phyloP scores from a whole-genome alignment of 2,797 vertebrate genomes.

The Anableps anableps region DNA sequence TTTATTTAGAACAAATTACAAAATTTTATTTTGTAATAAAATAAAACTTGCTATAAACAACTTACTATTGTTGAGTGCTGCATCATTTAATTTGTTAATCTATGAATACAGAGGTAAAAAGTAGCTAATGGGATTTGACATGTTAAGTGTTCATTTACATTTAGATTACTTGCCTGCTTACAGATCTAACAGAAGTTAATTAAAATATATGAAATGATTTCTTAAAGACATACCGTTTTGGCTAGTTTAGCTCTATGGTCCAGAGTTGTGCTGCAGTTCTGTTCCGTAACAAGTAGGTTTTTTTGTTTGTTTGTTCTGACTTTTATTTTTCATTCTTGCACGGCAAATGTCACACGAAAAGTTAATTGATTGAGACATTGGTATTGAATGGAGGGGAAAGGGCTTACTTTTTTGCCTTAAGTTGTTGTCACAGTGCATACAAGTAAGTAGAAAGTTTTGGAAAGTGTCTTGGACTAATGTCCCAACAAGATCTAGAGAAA shows the following conservation, averaged over 20 bases:
- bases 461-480: too few species aligned
- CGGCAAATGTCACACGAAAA: not conserved
- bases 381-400: constrained; percentile 57
- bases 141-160: not conserved
- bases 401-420: too few species aligned
- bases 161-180: not conserved
- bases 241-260: constrained; percentile 41
- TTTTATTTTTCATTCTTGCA: constrained; percentile 50
- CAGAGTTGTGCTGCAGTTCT: constrained; percentile 59
- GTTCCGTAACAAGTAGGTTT: constrained; percentile 56
- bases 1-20: too few species aligned
- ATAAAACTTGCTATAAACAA: too few species aligned
- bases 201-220: constrained; percentile 40
- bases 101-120: too few species aligned
- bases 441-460: too few species aligned
- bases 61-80: too few species aligned
- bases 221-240: constrained; percentile 16
- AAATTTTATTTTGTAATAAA: too few species aligned
- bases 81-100: too few species aligned
- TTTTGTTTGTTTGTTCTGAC: constrained; percentile 2
- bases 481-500: too few species aligned
- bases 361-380: constrained; percentile 26
- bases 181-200: constrained; percentile 26
- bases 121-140: not conserved
- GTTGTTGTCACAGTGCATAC: too few species aligned